Evolutionary conservation across 2,888 invertebrate genomes (phyloP), one percentile per base, ranked within the genome.

Genomic region (Pachymerium ferrugineum): DNA sequence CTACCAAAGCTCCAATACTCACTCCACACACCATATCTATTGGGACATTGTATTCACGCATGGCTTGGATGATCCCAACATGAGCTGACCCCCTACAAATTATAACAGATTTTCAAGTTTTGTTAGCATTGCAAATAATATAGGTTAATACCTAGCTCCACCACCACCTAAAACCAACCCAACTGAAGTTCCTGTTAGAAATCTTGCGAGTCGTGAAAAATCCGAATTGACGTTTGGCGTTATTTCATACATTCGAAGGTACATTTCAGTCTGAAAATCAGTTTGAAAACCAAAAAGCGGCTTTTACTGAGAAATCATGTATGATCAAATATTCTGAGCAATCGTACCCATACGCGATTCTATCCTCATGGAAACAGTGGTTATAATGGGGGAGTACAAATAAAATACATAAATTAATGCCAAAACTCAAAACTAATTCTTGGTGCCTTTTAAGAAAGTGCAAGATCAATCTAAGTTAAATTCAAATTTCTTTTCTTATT

Each of bases 1-100:
- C 97, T 90, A 99, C 95, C 80, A 99, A 91, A 0, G 98, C 94
- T 12, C 99, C 98, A 78, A 99, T 99, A 80, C 97, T 97, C 12
- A 97, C 97, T 0, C 99, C 99, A 0, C 98, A 99, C 0, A 99
- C 94, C 92, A 99, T 97, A 83, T 99, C 99, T 75, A 99, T 94
- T 0, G 99, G 99, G 78, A 99, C 97, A 4, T 96, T 97, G 8
- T 94, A 94, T 82, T 99, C 96, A 85, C 90, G 90, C 83, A 99
- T 92, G 1, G 98, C 93, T 81, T 93, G 91, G 72, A 99, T 89
- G 90, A 99, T 95, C 76, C 99, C 99, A 71, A 99, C 90, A 81
- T 99, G 99, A 0, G 98, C 95, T 0, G 97, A 93, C 0, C 99
- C 99, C 75, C 98, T 85, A 79, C 76, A 77, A 30, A 3, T 4